Evolutionary conservation across 2,113 vertebrate species (phyloP).

Genomic region (Bos taurus): DNA sequence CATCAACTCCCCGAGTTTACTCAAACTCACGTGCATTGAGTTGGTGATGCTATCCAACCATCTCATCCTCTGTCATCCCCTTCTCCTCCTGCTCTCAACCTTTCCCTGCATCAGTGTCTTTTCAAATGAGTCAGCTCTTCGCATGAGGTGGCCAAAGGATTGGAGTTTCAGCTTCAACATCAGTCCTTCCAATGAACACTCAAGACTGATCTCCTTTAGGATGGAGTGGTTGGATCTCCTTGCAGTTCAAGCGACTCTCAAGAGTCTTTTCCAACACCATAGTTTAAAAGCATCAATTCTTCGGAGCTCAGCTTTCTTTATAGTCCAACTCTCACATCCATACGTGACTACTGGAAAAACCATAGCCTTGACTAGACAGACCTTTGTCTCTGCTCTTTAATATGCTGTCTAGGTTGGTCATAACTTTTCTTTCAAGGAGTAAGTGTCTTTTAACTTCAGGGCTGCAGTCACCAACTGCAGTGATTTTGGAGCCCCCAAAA

Average conservation of each 20-base stretch:
- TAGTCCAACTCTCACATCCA: neutral
- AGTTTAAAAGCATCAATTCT: neutral
- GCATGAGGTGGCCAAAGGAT: neutral
- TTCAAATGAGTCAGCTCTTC: neutral
- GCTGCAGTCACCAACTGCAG: neutral
- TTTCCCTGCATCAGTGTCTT: neutral
- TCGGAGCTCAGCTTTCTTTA: neutral
- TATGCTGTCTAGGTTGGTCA: neutral
- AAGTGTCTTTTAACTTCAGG: neutral
- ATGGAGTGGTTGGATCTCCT: neutral
- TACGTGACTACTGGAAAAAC: neutral
- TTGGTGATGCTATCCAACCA: neutral
- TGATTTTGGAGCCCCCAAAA: neutral
- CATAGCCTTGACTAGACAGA: neutral
- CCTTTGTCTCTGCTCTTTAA: neutral
- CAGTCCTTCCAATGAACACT: neutral
- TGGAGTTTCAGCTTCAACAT: neutral
- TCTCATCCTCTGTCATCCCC: fast-evolving
- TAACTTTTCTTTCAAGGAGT: neutral
- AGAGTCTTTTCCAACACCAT: neutral
- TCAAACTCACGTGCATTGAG: neutral
- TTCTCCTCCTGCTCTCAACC: neutral
- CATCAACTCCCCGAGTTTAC: neutral
- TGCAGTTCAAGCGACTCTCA: neutral
- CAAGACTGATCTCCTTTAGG: neutral